These are phyloP conservation scores for Drosophila truncata DNA, from an alignment of 1,140 invertebrate genomes.

Conservation along the genomic window DNA sequence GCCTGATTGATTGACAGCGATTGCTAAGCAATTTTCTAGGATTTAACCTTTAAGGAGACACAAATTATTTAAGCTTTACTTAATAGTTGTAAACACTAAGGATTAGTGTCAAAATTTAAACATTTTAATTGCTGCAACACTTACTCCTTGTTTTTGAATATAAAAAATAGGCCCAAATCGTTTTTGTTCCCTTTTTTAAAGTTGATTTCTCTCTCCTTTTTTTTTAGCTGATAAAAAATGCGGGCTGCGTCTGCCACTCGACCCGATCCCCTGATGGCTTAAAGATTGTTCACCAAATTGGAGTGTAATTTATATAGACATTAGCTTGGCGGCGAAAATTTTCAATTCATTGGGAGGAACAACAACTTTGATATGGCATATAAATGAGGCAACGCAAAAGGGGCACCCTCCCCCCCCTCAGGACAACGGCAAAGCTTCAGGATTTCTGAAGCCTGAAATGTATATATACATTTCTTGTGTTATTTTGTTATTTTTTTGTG, in stretches of 20 bases:
- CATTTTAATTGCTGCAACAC: neutral
- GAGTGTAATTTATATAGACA: conserved; percentile 50
- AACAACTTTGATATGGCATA: conserved; percentile 47
- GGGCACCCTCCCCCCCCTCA: conserved; percentile 10
- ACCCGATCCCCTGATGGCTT: conserved; percentile 48
- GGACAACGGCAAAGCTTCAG: neutral
- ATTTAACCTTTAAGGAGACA: neutral
- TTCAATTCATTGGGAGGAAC: conserved; percentile 36
- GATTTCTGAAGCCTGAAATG: conserved; percentile 15
- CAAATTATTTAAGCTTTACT: neutral
- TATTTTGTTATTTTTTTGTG: conserved; percentile 8
- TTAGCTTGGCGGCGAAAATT: conserved; percentile 36
- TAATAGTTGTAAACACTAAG: neutral
- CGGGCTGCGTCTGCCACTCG: conserved; percentile 18
- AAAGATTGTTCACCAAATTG: conserved; percentile 46
- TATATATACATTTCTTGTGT: conserved; percentile 24
- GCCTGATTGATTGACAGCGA: conserved; percentile 34
- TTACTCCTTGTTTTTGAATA: neutral
- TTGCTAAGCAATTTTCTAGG: conserved; percentile 8
- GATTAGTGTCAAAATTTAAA: neutral
- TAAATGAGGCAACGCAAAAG: conserved; percentile 31
- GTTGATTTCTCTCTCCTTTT: neutral
- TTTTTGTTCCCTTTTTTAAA: conserved; percentile 1
- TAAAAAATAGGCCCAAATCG: neutral
- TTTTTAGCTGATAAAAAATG: conserved; percentile 42